A percentile compares a stretch with the other conserved stretches of the same genome.
phyloP scores from a whole-genome alignment of 2,797 vertebrate genomes.

The Poecilia wingei region DNA sequence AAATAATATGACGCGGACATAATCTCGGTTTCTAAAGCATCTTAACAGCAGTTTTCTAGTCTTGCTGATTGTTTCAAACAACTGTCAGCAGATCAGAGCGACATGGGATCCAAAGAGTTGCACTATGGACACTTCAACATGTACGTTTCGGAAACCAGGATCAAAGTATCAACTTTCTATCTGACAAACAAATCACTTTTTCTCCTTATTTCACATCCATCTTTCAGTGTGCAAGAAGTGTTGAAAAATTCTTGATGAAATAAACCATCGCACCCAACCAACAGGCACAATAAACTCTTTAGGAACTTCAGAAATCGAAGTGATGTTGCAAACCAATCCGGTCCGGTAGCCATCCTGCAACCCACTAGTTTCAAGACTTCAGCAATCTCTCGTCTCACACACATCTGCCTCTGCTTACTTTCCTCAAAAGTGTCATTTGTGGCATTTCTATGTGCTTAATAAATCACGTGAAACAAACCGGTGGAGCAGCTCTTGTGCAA shows the following conservation, averaged over 20 bases:
- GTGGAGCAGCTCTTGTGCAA: constrained; percentile 44
- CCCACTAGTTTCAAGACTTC: neutral
- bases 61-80: neutral
- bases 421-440: neutral
- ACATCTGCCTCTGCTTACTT: neutral
- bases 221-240: neutral
- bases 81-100: neutral
- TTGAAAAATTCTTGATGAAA: neutral
- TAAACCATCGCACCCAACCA: neutral
- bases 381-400: neutral
- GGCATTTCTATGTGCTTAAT: constrained; percentile 18
- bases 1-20: neutral
- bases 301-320: neutral
- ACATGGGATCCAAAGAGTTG: neutral
- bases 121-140: neutral
- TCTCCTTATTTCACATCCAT: neutral
- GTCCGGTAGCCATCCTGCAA: neutral
- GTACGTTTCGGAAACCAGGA: neutral
- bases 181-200: neutral
- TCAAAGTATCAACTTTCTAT: neutral
- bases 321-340: neutral
- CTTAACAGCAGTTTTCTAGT: neutral
- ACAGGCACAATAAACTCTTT: neutral
- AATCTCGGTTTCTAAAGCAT: neutral
- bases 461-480: constrained; percentile 48